Evolutionary conservation across 2,888 invertebrate species (phyloP).

Genomic region (Xylota segnis): DNA sequence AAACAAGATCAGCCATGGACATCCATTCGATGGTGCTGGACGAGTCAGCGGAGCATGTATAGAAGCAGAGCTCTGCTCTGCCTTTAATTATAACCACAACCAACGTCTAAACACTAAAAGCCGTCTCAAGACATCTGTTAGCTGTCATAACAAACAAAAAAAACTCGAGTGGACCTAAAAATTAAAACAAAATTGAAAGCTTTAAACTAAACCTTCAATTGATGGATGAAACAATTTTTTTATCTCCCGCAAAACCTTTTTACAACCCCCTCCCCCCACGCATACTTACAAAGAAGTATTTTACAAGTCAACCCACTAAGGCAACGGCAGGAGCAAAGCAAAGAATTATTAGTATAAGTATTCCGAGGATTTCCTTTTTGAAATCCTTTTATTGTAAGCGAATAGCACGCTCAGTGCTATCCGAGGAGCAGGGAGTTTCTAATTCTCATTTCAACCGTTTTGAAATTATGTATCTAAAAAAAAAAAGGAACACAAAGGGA

Average conservation of each 20-base stretch:
- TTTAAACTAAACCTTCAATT: constrained; percentile 68
- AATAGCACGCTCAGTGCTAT: constrained; percentile 24
- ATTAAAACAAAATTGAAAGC: constrained; percentile 51
- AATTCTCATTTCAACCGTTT: constrained; percentile 53
- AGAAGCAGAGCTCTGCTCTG: constrained; percentile 54
- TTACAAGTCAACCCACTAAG: constrained; percentile 11
- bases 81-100: constrained; percentile 2
- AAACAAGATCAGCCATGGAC: constrained; percentile 93
- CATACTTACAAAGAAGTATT: constrained; percentile 39
- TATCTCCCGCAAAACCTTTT: constrained; percentile 52
- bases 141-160: constrained; percentile 3
- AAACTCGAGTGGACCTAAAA: constrained; percentile 66
- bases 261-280: constrained; percentile 35
- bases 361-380: constrained; percentile 68
- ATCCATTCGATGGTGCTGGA: constrained; percentile 90
- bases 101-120: constrained; percentile 2
- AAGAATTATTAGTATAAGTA: constrained; percentile 67
- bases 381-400: constrained; percentile 60
- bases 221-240: constrained; percentile 63
- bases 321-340: constrained; percentile 10
- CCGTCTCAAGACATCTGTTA: constrained; percentile 34
- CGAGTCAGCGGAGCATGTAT: constrained; percentile 83
- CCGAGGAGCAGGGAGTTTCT: constrained; percentile 42
- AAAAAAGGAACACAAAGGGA: constrained; percentile 29
- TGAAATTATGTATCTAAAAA: constrained; percentile 42